phyloP scores from a whole-genome alignment of 2,888 invertebrate species.

The Pollenia amentaria region DNA sequence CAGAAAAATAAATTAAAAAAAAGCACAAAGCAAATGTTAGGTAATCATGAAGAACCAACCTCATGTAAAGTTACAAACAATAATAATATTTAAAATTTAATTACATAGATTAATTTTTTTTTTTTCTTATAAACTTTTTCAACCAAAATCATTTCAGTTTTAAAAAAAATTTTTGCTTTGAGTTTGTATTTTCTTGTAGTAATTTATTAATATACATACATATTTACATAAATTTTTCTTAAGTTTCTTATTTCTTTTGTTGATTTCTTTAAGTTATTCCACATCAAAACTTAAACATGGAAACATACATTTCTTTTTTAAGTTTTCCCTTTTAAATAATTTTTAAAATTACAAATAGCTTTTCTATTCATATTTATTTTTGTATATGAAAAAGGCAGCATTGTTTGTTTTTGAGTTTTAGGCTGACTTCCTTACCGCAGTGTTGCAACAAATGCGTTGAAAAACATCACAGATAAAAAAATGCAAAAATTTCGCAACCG shows the following conservation, averaged over 20 bases:
- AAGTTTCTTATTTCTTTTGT: constrained; percentile 70
- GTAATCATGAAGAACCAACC: constrained; percentile 68
- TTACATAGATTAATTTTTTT: constrained; percentile 14
- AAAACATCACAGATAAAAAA: too few relatives aligned
- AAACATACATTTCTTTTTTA: constrained; percentile 41
- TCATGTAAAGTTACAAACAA: constrained; percentile 39
- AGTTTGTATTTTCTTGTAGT: constrained; percentile 62
- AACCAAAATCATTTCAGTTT: constrained; percentile 2
- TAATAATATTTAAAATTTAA: constrained; percentile 27
- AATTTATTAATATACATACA: constrained; percentile 30
- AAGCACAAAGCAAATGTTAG: constrained; percentile 66
- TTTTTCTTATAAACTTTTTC: constrained; percentile 34
- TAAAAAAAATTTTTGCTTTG: constrained; percentile 61
- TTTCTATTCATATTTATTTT: not conserved
- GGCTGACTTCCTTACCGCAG: too few relatives aligned
- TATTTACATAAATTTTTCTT: constrained; percentile 46
- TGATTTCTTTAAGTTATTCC: constrained; percentile 70
- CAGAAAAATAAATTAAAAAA: constrained; percentile 9
- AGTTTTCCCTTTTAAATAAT: constrained; percentile 39
- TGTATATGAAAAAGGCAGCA: constrained; percentile 59
- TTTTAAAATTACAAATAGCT: not conserved
- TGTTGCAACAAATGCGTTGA: too few relatives aligned
- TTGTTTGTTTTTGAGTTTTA: constrained; percentile 54
- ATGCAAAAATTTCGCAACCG: too few relatives aligned
- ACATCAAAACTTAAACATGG: constrained; percentile 10